Evolutionary conservation across 2,888 invertebrate species (phyloP).

Genomic region (Carabus problematicus): DNA sequence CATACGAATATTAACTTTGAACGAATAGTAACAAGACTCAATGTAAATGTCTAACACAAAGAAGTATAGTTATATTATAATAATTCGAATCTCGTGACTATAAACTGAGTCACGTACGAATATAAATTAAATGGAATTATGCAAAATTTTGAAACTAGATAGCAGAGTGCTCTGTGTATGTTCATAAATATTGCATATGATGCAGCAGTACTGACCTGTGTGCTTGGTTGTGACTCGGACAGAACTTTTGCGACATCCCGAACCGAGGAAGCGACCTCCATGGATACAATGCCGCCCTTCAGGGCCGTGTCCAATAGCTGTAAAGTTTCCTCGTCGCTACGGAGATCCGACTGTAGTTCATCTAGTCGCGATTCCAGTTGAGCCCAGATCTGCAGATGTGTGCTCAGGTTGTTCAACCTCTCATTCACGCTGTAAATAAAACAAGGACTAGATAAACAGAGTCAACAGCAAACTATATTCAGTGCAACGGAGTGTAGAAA

Average conservation of each 20-base stretch:
- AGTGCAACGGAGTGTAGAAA: too few relatives aligned
- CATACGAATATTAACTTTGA: too few relatives aligned
- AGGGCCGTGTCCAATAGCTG: slow-evolving; percentile 62
- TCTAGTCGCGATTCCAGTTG: slow-evolving; percentile 79
- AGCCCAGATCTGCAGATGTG: slow-evolving; percentile 75
- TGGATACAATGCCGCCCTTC: slow-evolving; percentile 57
- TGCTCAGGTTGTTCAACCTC: slow-evolving; percentile 74
- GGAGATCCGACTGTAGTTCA: slow-evolving; percentile 77
- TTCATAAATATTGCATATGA: neutral
- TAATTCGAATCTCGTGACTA: too few relatives aligned
- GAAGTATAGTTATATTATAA: too few relatives aligned
- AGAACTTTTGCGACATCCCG: slow-evolving; percentile 66
- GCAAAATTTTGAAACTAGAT: neutral
- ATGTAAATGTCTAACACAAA: too few relatives aligned
- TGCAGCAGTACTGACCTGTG: slow-evolving; percentile 18
- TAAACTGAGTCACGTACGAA: too few relatives aligned
- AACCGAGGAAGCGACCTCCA: slow-evolving; percentile 64
- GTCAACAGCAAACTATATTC: too few relatives aligned
- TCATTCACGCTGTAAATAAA: slow-evolving; percentile 69
- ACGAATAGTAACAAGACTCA: too few relatives aligned
- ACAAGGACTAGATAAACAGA: neutral
- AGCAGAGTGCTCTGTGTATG: neutral
- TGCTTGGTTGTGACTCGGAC: slow-evolving; percentile 58
- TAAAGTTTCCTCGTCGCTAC: slow-evolving; percentile 72
- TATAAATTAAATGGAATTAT: too few relatives aligned